Evolutionary conservation across 2,113 vertebrate genomes (phyloP).

Genomic region (Gymnobelideus leadbeateri): DNA sequence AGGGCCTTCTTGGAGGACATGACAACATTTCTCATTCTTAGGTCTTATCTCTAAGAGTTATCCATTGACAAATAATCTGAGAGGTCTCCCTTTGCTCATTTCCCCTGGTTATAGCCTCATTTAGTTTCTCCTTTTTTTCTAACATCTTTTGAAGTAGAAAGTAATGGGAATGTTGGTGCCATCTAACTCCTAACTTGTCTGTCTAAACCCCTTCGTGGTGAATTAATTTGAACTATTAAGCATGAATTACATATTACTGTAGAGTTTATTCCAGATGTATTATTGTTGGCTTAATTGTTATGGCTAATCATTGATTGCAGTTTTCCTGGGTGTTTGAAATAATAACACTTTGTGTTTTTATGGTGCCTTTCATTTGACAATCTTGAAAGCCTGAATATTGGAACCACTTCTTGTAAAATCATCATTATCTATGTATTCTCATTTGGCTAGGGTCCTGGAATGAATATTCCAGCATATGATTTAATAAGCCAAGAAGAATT

Average conservation of each 20-base stretch:
- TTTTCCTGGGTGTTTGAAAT: slow-evolving; percentile 70
- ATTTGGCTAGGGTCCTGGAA: slow-evolving; percentile 54
- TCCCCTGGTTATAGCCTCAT: slow-evolving; percentile 58
- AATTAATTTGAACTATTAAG: slow-evolving; percentile 78
- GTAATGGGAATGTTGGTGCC: slow-evolving; percentile 73
- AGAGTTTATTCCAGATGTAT: slow-evolving; percentile 71
- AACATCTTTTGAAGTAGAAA: slow-evolving; percentile 67
- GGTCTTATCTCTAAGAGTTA: slow-evolving; percentile 45
- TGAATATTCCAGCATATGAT: slow-evolving; percentile 59
- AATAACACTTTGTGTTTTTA: slow-evolving; percentile 67
- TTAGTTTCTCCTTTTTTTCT: slow-evolving; percentile 59
- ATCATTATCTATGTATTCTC: slow-evolving; percentile 52
- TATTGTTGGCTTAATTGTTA: slow-evolving; percentile 77
- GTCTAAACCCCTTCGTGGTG: slow-evolving; percentile 61
- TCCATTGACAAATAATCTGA: not conserved
- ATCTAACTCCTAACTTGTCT: slow-evolving; percentile 67
- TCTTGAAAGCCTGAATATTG: slow-evolving; percentile 66
- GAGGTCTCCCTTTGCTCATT: slow-evolving; percentile 58
- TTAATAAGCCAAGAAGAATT: slow-evolving; percentile 70
- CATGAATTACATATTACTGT: slow-evolving; percentile 69
- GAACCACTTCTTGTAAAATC: slow-evolving; percentile 66
- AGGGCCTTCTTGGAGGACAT: not conserved
- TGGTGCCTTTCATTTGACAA: slow-evolving; percentile 61
- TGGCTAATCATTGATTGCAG: slow-evolving; percentile 73
- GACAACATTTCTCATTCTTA: not conserved